Evolutionary conservation across 2,888 invertebrate species (phyloP).

Genomic region (Crocallis elinguaria): DNA sequence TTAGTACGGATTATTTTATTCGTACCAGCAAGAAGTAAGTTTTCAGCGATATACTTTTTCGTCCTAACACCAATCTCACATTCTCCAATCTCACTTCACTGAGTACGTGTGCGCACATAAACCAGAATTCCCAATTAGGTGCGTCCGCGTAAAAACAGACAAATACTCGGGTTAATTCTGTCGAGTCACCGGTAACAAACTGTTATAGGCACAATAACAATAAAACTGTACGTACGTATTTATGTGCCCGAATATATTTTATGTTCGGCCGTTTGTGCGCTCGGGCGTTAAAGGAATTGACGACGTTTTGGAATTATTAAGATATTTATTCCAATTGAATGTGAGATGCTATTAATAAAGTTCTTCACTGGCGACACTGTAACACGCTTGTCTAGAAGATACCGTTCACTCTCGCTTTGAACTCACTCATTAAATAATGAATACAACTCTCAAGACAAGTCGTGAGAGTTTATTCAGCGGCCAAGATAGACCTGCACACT

Average conservation of each 20-base stretch:
- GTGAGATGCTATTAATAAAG: too few species aligned
- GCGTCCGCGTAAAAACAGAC: slow-evolving; percentile 35
- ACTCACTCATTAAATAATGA: too few species aligned
- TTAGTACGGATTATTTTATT: too few species aligned
- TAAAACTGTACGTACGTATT: slow-evolving; percentile 38
- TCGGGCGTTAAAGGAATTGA: slow-evolving; percentile 19
- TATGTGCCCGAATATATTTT: slow-evolving; percentile 35
- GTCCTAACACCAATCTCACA: not conserved
- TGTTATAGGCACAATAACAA: slow-evolving; percentile 44
- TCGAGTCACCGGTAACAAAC: slow-evolving; percentile 41
- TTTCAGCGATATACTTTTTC: not conserved
- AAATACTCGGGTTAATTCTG: slow-evolving; percentile 40
- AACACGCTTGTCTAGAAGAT: too few species aligned
- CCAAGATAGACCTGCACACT: too few species aligned
- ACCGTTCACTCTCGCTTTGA: too few species aligned
- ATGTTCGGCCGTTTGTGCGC: slow-evolving; percentile 21
- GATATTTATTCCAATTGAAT: not conserved
- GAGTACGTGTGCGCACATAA: slow-evolving; percentile 20
- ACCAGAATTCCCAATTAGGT: slow-evolving; percentile 36
- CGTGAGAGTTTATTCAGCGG: too few species aligned
- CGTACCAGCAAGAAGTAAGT: too few species aligned
- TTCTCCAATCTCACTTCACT: not conserved
- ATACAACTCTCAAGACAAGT: too few species aligned
- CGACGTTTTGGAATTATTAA: slow-evolving; percentile 15
- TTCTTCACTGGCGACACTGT: too few species aligned